Base-by-base conservation (phyloP, 1,140 invertebrate species). In the Bombus superbus region DNA sequence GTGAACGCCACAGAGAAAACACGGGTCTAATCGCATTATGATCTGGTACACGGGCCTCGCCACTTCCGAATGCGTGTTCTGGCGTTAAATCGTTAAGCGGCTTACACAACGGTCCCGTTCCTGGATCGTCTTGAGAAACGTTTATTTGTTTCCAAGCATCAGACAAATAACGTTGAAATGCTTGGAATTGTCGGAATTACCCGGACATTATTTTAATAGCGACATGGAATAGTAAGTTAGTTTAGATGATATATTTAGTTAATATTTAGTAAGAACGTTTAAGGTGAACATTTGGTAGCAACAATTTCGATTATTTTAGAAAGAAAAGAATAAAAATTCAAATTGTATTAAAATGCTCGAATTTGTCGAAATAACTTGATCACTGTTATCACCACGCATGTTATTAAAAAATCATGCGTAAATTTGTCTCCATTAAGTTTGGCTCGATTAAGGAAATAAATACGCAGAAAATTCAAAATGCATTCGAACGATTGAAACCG, bases 1-100 rank as follows among this genome's bases (percentile, higher is more conserved):
- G 76, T 44, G 66, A 38, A 69, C 32, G 18, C 42, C 75, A 38
- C 32, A 18, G 76, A 84, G 83, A 84, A 84, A 84, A 84, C 83
- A 80, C 83, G 76, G 62, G 40, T 71, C 83, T 84, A 84, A 84
- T 84, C 83, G 83, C 66, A 84, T 84, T 84, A 84, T 84, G 83
- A 84, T 84, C 76, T 79, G 40, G 83, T 84, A 84, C 83, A 84
- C 76, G 66, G 40, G 40, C 47, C 57, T 84, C 83, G 68, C 76
- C 76, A 84, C 83, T 84, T 84, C 83, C 83, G 76, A 80, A 84
- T 80, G 76, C 83, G 76, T 84, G 83, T 84, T 72, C 76, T 47
- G 13, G 76, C 66, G 59, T 62, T 84, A 84, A 84, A 79, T 84
- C 76, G 83, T 80, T 84, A 84, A 84, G 83, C 76, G 68, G 76